Evolutionary conservation across 2,888 invertebrate species (phyloP), one percentile per base, ranked within the genome.

Genomic region (Chelonus formosanus): DNA sequence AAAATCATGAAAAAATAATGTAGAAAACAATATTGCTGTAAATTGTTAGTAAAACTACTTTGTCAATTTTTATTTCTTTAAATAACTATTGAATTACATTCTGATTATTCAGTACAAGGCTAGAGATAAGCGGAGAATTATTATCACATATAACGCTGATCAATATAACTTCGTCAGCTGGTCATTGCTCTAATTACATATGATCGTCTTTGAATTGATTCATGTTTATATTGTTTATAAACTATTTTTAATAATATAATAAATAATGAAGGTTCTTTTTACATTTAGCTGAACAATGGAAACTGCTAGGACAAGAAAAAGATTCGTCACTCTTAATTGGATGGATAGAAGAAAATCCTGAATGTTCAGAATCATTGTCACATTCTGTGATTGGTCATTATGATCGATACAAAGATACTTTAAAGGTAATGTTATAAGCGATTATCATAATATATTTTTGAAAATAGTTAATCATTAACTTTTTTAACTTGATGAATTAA

Each of bases 221-320:
- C n/a, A 8, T 3, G 6, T 20, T 7, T 2, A 43, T 56, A 43
- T 20, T 10, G 31, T 32, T 7, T 43, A 8, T 10, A 31, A 31
- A 44, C 31, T 40, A 10, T 36, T 35, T 6, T 32, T n/a, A 8
- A 3, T 54, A 35, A 5, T 10, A 7, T 6, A 43, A 20, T 44
- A 43, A n/a, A n/a, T 20, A 20, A 20, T 20, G 2, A 20, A 20
- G 2, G 20, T 20, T 20, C 20, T 20, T 20, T 47, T 44, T 34
- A 50, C 35, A 20, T 36, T 55, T 20, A 79, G 90, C 91, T 0
- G 88, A 89, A 72, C 92, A 93, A 86, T 93, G 93, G 92, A 89
- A 92, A 66, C 86, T 94, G 63, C 84, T 94, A 71, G 93, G 94
- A 0, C 93, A 94, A 83, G 94, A 94, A 79, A 90, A 90, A 81